Percentiles rank a stretch among this genome's conserved stretches.
These are phyloP conservation scores for Brachylomia viminalis DNA, from an alignment of 2,888 invertebrate genomes.

Conservation along the genomic window DNA sequence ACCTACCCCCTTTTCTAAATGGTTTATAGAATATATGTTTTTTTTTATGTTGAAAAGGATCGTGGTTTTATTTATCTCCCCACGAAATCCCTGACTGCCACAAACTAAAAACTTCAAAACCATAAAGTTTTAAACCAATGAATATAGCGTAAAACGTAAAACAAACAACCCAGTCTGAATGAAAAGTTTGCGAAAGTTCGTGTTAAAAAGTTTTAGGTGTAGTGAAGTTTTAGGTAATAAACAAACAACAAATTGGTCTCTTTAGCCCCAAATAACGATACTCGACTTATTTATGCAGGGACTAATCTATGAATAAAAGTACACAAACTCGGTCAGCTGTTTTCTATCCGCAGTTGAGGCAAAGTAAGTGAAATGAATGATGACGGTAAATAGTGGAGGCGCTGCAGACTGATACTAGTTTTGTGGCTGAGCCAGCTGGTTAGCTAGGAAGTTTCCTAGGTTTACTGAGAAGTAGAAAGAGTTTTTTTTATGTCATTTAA, in stretches of 20 bases:
- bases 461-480: neutral
- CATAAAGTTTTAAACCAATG: neutral
- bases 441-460: constrained; percentile 7
- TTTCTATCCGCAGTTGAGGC: constrained; percentile 24
- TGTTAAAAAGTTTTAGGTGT: neutral
- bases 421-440: constrained; percentile 16
- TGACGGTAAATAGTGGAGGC: constrained; percentile 36
- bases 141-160: neutral
- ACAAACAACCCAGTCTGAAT: neutral
- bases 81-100: no score
- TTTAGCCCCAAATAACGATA: neutral
- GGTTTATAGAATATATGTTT: no score
- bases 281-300: neutral
- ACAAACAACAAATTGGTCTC: neutral
- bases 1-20: no score
- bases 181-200: neutral
- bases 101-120: neutral
- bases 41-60: no score
- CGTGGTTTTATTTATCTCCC: no score
- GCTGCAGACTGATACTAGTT: constrained; percentile 35
- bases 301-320: constrained; percentile 18
- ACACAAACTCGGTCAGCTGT: constrained; percentile 16
- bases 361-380: constrained; percentile 60
- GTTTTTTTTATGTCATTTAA: neutral
- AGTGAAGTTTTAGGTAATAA: neutral